Evolutionary conservation across 2,888 invertebrate species (phyloP).

Genomic region (Andrena camellia): DNA sequence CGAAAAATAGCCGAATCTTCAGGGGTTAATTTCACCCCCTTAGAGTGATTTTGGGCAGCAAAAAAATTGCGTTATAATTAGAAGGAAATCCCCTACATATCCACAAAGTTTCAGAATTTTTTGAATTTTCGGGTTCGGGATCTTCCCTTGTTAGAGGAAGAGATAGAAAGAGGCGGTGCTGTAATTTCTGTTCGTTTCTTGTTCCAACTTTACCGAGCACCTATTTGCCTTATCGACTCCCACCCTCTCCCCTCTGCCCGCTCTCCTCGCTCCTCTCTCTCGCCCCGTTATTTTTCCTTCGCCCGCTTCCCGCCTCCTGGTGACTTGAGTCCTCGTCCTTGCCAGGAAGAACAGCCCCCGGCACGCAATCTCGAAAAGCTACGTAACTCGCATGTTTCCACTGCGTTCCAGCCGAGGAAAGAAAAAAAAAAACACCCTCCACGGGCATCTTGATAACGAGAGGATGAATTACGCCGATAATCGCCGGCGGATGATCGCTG

Average conservation of each 20-base stretch:
- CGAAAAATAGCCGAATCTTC: too few relatives aligned
- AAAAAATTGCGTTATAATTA: too few relatives aligned
- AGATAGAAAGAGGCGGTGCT: constrained; percentile 32
- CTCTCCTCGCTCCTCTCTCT: constrained; percentile 39
- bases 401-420: constrained; percentile 70
- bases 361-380: constrained; percentile 75
- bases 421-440: constrained; percentile 36
- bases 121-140: too few relatives aligned
- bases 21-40: too few relatives aligned
- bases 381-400: constrained; percentile 76
- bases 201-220: constrained; percentile 77
- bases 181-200: constrained; percentile 74
- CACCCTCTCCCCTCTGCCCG: constrained; percentile 58
- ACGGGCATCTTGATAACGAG: constrained; percentile 73
- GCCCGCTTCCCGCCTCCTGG: constrained; percentile 12
- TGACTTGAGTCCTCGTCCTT: constrained; percentile 70
- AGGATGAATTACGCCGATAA: constrained; percentile 62
- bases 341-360: constrained; percentile 70
- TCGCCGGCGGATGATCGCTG: constrained; percentile 51
- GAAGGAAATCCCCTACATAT: too few relatives aligned
- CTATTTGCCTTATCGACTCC: constrained; percentile 80
- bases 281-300: constrained; percentile 46
- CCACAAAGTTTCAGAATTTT: too few relatives aligned
- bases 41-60: too few relatives aligned
- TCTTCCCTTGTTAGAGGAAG: too few relatives aligned